Evolutionary conservation across 2,888 invertebrate genomes (phyloP).

Genomic region (Drosophila engyochracea): DNA sequence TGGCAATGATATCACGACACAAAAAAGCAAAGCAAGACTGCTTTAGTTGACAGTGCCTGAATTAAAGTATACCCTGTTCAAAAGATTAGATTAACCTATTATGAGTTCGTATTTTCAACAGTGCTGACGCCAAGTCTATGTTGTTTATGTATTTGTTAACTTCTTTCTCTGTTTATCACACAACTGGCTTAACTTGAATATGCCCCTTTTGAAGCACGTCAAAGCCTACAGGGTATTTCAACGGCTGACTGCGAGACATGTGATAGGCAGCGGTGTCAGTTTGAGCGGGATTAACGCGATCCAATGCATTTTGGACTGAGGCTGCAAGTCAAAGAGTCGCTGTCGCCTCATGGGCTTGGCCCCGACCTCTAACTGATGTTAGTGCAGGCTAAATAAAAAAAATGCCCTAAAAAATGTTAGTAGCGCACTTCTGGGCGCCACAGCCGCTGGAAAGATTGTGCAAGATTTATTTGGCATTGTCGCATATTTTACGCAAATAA

Average conservation of each 20-base stretch:
- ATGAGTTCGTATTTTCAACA: not conserved
- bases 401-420: slow-evolving; percentile 27
- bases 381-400: not conserved
- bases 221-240: slow-evolving; percentile 21
- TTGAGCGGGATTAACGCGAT: slow-evolving; percentile 63
- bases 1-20: slow-evolving; percentile 32
- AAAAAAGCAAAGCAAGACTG: slow-evolving; percentile 10
- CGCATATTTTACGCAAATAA: slow-evolving; percentile 83
- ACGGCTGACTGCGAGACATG: slow-evolving; percentile 60
- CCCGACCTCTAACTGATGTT: slow-evolving; percentile 14
- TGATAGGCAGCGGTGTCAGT: slow-evolving; percentile 68
- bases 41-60: no score
- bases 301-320: slow-evolving; percentile 5
- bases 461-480: slow-evolving; percentile 82
- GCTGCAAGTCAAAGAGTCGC: slow-evolving; percentile 36
- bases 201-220: not conserved
- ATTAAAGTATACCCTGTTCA: not conserved
- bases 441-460: slow-evolving; percentile 69
- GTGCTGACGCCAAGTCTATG: not conserved
- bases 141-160: not conserved
- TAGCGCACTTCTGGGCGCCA: slow-evolving; percentile 58
- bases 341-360: slow-evolving; percentile 22
- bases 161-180: not conserved
- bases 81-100: not conserved
- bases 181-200: not conserved